phyloP scores from a whole-genome alignment of 2,888 invertebrate genomes.

The Tachina fera region DNA sequence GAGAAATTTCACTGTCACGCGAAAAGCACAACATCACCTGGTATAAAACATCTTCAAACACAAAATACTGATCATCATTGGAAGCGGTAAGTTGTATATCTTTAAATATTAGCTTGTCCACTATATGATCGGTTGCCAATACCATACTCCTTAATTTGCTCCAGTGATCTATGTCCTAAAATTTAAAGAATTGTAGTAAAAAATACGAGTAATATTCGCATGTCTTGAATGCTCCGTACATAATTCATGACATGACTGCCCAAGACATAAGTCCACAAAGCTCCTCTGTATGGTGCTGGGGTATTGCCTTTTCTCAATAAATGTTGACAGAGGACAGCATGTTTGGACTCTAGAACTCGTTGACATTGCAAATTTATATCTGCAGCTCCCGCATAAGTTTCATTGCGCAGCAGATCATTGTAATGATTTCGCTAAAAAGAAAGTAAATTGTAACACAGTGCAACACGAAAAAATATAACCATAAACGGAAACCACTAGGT shows the following conservation, averaged over 20 bases:
- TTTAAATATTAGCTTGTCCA: constrained; percentile 97
- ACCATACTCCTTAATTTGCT: constrained; percentile 91
- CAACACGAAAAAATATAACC: no score
- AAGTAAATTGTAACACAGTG: no score
- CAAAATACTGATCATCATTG: constrained; percentile 98
- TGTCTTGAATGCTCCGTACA: constrained; percentile 33
- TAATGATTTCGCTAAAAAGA: constrained; percentile 77
- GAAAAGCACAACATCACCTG: constrained; percentile 97
- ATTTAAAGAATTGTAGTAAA: neutral
- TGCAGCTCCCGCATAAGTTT: constrained; percentile 73
- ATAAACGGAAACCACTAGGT: no score
- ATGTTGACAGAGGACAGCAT: constrained; percentile 95
- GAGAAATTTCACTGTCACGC: constrained; percentile 91
- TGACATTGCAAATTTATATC: constrained; percentile 85
- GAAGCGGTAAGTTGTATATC: constrained; percentile 98
- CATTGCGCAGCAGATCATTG: constrained; percentile 79
- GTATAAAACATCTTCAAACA: constrained; percentile 97
- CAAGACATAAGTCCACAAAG: constrained; percentile 93
- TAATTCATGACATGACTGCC: constrained; percentile 87
- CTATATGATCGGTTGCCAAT: constrained; percentile 94
- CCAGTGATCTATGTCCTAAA: constrained; percentile 89
- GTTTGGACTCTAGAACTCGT: constrained; percentile 89
- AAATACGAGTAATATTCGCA: neutral
- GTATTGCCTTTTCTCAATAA: constrained; percentile 87
- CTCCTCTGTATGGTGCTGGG: constrained; percentile 87